Evolutionary conservation across 2,113 vertebrate genomes (phyloP), one percentile per base, ranked within the genome.

Genomic region (Xenopus laevis): DNA sequence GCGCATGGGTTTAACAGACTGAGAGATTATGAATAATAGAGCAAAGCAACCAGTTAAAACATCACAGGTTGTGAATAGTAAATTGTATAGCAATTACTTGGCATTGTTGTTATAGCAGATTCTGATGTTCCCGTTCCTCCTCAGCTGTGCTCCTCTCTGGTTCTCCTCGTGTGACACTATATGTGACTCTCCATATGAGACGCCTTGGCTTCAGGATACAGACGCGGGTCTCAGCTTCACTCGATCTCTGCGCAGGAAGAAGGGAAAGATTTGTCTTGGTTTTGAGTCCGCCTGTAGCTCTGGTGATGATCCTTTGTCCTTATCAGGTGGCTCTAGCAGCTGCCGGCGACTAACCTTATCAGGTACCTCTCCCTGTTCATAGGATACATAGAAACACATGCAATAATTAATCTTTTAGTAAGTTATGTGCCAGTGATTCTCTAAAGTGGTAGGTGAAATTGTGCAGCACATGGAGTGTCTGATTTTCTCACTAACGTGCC

Each of bases 141-240:
- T 15, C 50, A 73, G 71, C 13, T 58, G 45, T 10, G 62, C 7
- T 8, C 62, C 71, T 15, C 3, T 58, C 17, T 89, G 89, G 90
- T 78, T 80, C 0, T 93, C 89, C 0, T 93, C 89, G 10, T 86
- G 81, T 7, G 82, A 89, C 79, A 91, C 88, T 69, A 83, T 90
- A 64, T 86, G 85, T 40, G 83, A 82, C 40, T 64, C 83, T 20
- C 79, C 85, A 8, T 78, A 80, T 18, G 59, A 72, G 33, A 55
- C 33, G 17, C 47, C 50, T 13, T 55, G 53, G 13, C 15, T 66
- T 11, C 64, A 76, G 47, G 65, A 52, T n/a, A 55, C 33, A 2
- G 80, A 79, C 3, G 63, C 81, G 4, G 7, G 47, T 12, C 44
- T 75, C n/a, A 80, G 80, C n/a, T 79, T 65, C 0, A 47, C 60